A percentile compares a stretch with the other conserved stretches of the same genome.
Conservation (phyloP, 2,113 vertebrate species). For the Toxostoma redivivum region DNA sequence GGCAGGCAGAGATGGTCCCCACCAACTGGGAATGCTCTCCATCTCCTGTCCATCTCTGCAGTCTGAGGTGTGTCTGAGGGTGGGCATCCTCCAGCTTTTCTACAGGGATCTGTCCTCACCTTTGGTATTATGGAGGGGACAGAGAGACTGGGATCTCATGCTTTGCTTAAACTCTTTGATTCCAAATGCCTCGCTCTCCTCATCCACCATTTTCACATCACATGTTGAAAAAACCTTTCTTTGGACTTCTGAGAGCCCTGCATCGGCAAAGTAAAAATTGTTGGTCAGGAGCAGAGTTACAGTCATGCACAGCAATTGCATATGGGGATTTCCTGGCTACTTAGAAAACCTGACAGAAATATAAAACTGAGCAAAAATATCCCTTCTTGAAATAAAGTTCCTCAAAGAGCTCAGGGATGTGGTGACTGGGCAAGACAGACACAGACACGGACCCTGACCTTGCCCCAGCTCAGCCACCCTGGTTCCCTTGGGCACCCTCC, state of each 20-base stretch:
- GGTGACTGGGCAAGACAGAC: background rate
- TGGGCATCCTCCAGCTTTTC: background rate
- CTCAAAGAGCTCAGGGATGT: background rate
- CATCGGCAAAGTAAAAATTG: background rate
- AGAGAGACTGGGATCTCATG: background rate
- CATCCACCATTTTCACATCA: background rate
- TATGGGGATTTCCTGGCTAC: background rate
- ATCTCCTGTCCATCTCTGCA: background rate
- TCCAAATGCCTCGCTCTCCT: background rate
- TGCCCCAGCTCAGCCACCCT: background rate
- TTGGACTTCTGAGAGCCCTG: background rate
- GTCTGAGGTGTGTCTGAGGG: background rate
- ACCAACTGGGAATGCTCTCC: background rate
- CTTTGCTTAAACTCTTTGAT: background rate
- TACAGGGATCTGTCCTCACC: background rate
- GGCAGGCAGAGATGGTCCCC: background rate
- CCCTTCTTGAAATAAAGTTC: background rate
- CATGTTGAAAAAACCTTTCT: background rate
- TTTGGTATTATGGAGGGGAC: background rate
- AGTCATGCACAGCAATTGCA: background rate
- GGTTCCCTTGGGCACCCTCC: background rate
- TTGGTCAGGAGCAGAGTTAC: background rate
- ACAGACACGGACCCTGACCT: background rate
- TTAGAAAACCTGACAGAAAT: background rate
- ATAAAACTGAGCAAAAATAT: background rate